Conservation (phyloP, 2,888 invertebrate genomes). For the Neuroscelio doddi region DNA sequence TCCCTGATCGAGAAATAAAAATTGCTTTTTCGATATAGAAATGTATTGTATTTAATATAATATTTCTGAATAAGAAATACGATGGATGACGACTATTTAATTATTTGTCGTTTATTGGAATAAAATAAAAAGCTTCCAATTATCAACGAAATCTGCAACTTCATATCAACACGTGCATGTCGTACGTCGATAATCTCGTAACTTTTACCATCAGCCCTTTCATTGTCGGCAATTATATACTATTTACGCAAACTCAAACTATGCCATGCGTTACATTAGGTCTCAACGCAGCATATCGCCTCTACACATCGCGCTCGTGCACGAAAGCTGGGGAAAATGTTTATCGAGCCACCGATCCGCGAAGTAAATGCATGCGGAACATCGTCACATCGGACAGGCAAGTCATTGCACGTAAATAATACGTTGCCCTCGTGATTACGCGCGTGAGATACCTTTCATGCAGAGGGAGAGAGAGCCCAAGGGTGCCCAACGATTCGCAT, state of each 20-base stretch:
- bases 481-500: constrained; percentile 31
- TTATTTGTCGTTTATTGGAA: too few relatives aligned
- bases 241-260: constrained; percentile 39
- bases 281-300: constrained; percentile 29
- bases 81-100: too few relatives aligned
- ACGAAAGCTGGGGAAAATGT: constrained; percentile 54
- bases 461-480: too few relatives aligned
- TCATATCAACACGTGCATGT: constrained; percentile 7
- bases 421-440: constrained; percentile 31
- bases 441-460: constrained; percentile 26
- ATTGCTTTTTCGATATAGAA: too few relatives aligned
- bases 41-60: too few relatives aligned
- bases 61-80: too few relatives aligned
- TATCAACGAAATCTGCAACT: too few relatives aligned
- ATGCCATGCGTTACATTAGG: constrained; percentile 38
- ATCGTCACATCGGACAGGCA: constrained; percentile 44
- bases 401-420: constrained; percentile 45
- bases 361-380: constrained; percentile 61
- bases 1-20: too few relatives aligned
- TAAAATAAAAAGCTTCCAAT: too few relatives aligned
- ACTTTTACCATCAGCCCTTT: constrained; percentile 20
- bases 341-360: constrained; percentile 56
- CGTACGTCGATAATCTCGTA: constrained; percentile 14
- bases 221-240: constrained; percentile 41
- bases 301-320: constrained; percentile 29